Evolutionary conservation across 1,140 invertebrate genomes (phyloP), one percentile per base, ranked within the genome.

Genomic region (Belonocnema kinseyi): DNA sequence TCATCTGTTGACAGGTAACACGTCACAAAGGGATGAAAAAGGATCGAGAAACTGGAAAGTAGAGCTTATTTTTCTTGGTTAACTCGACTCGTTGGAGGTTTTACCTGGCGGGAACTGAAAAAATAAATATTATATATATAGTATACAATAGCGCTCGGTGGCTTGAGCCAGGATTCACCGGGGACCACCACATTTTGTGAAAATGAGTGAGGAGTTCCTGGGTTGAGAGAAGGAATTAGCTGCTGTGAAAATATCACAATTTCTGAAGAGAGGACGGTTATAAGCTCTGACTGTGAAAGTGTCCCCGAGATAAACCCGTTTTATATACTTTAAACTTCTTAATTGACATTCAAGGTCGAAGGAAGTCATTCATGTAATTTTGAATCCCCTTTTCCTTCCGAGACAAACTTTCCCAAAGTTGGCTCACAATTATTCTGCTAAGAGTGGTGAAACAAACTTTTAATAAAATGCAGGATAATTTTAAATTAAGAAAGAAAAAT

Each of bases 51-150:
- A 74, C 14, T 51, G 8, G 50, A 77, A 26, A 26, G 3, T 1
- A 26, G 26, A 26, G 75, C 78, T 80, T 80, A 77, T 80, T 76
- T 82, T 75, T 51, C 75, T 26, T 61, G 50, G 75, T 79, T 77
- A 80, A 77, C 54, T 17, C 26, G 73, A 66, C 50, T 75, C 66
- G 50, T 5, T n/a, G 13, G 26, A 79, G 54, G 71, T 75, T 71
- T 58, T 58, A 19, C 16, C 50, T 54, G 19, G 19, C 8, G 52
- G 52, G 52, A 5, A 53, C 17, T 53, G 52, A 53, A 16, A 53
- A 16, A 53, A 53, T n/a, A 53, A 53, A 53, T 53, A 53, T 16
- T 53, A 53, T 3, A 53, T 6, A 16, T 53, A 13, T 53, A n/a
- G 14, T 53, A 53, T 53, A n/a, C 52, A 26, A 26, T 26, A 26